These are phyloP conservation scores for Mallateleia sp. DNA, from an alignment of 2,888 invertebrate species.

Conservation along the genomic window DNA sequence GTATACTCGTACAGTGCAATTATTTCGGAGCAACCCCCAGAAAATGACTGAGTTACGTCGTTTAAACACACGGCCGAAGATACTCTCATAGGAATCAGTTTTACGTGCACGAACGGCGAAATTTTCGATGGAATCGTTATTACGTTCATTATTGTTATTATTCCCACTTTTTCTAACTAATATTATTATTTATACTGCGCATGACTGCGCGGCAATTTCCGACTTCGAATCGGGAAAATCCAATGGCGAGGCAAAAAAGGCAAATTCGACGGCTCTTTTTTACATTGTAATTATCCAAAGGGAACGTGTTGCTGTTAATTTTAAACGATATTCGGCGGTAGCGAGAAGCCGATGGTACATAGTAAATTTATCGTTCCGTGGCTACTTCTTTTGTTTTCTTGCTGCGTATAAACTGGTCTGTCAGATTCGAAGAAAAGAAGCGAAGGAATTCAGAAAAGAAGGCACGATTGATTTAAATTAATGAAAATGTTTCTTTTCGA, in stretches of 20 bases:
- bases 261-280: not conserved
- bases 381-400: conserved; percentile 62
- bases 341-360: conserved; percentile 28
- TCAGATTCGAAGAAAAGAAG: conserved; percentile 73
- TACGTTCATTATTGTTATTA: conserved; percentile 74
- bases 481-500: conserved; percentile 63
- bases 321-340: conserved; percentile 35
- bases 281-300: not conserved
- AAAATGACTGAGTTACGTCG: conserved; percentile 80
- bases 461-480: conserved; percentile 72
- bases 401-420: conserved; percentile 72
- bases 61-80: conserved; percentile 65
- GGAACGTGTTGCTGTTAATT: conserved; percentile 26
- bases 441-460: conserved; percentile 64
- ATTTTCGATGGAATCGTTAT: conserved; percentile 73
- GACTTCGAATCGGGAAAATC: conserved; percentile 12
- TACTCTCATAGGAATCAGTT: conserved; percentile 68
- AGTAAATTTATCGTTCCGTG: conserved; percentile 45
- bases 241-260: not conserved
- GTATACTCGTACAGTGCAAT: conserved; percentile 78
- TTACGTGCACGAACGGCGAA: conserved; percentile 77
- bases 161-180: conserved; percentile 51
- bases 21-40: conserved; percentile 80
- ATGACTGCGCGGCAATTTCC: conserved; percentile 41
- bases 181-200: conserved; percentile 55